Conservation (phyloP, 2,797 vertebrate genomes). For the Semotilus atromaculatus region DNA sequence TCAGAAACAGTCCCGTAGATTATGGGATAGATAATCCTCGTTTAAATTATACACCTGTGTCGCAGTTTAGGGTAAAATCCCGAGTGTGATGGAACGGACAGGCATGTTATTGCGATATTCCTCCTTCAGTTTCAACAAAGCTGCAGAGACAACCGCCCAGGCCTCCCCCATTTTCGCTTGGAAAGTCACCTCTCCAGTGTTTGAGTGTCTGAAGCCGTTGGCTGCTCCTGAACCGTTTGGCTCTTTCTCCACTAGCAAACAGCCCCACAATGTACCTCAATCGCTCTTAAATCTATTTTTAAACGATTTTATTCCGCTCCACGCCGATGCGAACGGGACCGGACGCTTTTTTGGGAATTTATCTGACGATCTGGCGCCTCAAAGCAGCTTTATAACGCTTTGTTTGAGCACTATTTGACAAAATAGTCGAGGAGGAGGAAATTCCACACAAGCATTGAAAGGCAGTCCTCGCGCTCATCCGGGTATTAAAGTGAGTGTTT, state of each 20-base stretch:
- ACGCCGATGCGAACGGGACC: conserved; percentile 68
- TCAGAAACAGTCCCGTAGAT: not conserved
- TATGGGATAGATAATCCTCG: not conserved
- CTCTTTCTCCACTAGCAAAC: conserved; percentile 92
- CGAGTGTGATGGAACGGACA: conserved; percentile 9
- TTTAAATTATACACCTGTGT: conserved; percentile 1
- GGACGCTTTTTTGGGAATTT: conserved; percentile 74
- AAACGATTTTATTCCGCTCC: conserved; percentile 67
- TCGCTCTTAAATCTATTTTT: conserved; percentile 79
- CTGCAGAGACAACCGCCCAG: conserved; percentile 72
- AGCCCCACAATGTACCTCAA: conserved; percentile 83
- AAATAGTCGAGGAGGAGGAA: conserved; percentile 77
- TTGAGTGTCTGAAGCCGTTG: conserved; percentile 89
- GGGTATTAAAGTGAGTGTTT: conserved; percentile 79
- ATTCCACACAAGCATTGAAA: conserved; percentile 82
- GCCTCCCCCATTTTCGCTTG: conserved; percentile 79
- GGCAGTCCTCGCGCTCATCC: conserved; percentile 76
- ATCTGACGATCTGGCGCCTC: conserved; percentile 66
- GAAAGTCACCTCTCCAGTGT: conserved; percentile 75
- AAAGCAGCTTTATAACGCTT: conserved; percentile 74
- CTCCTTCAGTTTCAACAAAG: conserved; percentile 61
- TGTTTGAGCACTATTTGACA: conserved; percentile 73
- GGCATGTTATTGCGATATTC: conserved; percentile 45
- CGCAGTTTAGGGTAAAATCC: conserved; percentile 11
- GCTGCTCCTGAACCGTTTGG: conserved; percentile 92